Conservation (phyloP, 2,888 invertebrate genomes). For the Pegoplata infirma region DNA sequence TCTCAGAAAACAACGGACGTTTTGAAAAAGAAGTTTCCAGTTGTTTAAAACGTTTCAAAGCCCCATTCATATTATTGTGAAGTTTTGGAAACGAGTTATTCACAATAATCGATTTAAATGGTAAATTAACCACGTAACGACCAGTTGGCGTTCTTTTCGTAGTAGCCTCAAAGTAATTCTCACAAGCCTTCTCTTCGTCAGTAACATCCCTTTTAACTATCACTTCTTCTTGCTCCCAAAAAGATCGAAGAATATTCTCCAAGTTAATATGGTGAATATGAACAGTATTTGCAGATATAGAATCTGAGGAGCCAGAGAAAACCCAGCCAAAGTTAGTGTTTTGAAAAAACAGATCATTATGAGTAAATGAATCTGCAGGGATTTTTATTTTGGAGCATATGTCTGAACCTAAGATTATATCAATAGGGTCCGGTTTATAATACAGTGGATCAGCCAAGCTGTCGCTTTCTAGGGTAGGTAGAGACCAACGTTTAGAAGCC, state of each 20-base stretch:
- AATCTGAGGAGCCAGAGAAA: slow-evolving; percentile 33
- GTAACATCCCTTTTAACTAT: neutral
- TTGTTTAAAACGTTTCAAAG: slow-evolving; percentile 38
- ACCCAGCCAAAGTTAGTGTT: slow-evolving; percentile 46
- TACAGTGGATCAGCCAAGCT: no score
- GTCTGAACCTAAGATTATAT: slow-evolving; percentile 41
- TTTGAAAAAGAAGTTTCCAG: slow-evolving; percentile 41
- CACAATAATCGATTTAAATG: no score
- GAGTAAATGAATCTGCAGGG: slow-evolving; percentile 18
- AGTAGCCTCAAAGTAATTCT: no score
- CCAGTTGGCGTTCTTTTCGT: no score
- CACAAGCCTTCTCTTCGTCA: slow-evolving; percentile 23
- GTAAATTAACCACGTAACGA: no score
- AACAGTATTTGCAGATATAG: neutral
- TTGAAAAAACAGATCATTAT: slow-evolving; percentile 40
- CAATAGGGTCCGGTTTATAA: slow-evolving; percentile 41
- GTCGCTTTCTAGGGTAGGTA: no score
- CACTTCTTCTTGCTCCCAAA: slow-evolving; percentile 43
- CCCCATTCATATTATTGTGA: slow-evolving; percentile 32
- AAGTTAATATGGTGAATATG: no score
- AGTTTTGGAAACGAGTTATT: slow-evolving; percentile 21
- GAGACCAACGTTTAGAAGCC: neutral
- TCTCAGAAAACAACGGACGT: slow-evolving; percentile 19
- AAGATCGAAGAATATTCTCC: slow-evolving; percentile 25
- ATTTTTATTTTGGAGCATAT: slow-evolving; percentile 15